Evolutionary conservation across 2,113 vertebrate species (phyloP).

Genomic region (Corythornis vintsioides): DNA sequence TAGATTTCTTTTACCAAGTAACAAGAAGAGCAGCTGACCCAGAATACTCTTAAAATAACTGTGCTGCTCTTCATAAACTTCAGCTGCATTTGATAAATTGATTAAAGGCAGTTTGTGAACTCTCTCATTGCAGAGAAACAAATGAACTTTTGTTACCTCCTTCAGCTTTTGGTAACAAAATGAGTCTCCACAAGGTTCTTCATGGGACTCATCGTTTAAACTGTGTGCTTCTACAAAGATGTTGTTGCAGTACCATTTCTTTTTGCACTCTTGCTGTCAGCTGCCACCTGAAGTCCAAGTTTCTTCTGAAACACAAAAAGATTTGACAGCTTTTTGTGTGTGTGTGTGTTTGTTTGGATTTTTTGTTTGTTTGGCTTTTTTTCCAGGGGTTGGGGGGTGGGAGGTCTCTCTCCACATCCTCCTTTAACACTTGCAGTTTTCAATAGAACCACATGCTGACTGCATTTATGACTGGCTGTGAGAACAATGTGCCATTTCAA

Average conservation of each 20-base stretch:
- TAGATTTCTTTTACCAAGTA: neutral
- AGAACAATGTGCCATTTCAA: neutral
- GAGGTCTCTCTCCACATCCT: no score
- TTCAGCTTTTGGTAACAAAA: neutral
- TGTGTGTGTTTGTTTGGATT: no score
- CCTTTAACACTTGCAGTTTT: neutral
- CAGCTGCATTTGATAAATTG: neutral
- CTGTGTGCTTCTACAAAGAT: neutral
- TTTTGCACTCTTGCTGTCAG: neutral
- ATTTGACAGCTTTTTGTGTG: neutral
- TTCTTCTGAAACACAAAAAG: neutral
- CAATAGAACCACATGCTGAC: neutral
- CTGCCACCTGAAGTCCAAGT: neutral
- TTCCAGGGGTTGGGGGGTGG: no score
- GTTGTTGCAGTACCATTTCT: neutral
- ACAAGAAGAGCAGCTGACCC: neutral
- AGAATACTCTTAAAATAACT: neutral
- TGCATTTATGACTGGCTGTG: neutral
- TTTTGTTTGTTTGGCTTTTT: no score
- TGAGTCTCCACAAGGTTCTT: neutral
- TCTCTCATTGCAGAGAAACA: neutral
- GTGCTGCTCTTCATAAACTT: neutral
- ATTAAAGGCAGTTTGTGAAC: neutral
- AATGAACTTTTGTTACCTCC: neutral
- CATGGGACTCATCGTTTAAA: neutral